Base-by-base conservation (phyloP, 2,888 invertebrate genomes). In the Omphaloscelis lunosa region DNA sequence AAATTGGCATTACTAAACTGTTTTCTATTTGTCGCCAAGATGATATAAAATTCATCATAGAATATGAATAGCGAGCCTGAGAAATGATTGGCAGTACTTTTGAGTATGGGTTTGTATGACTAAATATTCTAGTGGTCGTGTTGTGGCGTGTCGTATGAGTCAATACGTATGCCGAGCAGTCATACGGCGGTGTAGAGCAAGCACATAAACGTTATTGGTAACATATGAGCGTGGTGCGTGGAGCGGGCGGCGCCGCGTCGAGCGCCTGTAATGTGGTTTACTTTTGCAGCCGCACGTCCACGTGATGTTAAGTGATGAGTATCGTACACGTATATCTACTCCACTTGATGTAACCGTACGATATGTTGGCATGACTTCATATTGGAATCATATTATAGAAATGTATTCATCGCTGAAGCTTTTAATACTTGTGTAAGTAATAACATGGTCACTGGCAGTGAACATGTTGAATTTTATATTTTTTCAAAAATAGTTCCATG, bases 271-370 rank as follows among this genome's bases (percentile, higher is more conserved):
- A 90, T 90, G 82, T 88, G 85, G 86, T 87, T 88, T 90, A 87
- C 82, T 89, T 90, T 89, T 88, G 89, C 89, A 85, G 73, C 73
- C 83, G 87, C 91, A 91, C 91, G 92, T 91, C 84, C 78, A 71
- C 75, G 66, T 80, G 82, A 82, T 80, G 88, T 87, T 89, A 89
- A 91, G 89, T 90, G 87, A 90, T 89, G 90, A 89, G 86, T 82
- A 79, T 80, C 81, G 82, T 59, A 69, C 62, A 76, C 63, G 65
- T 73, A 75, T 72, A 66, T 68, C 53, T 68, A 83, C 71, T 62
- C 56, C 59, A 67, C 27, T 79, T 34, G 27, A 77, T 68, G 41
- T 74, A 69, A 71, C 29, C 39, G 63, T 29, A 67, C 53, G 72
- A 68, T 63, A 67, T 56, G 66, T 45, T 58, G 61, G 41, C 72